Base-by-base conservation (phyloP, 2,113 vertebrate species). In the Bos indicus region DNA sequence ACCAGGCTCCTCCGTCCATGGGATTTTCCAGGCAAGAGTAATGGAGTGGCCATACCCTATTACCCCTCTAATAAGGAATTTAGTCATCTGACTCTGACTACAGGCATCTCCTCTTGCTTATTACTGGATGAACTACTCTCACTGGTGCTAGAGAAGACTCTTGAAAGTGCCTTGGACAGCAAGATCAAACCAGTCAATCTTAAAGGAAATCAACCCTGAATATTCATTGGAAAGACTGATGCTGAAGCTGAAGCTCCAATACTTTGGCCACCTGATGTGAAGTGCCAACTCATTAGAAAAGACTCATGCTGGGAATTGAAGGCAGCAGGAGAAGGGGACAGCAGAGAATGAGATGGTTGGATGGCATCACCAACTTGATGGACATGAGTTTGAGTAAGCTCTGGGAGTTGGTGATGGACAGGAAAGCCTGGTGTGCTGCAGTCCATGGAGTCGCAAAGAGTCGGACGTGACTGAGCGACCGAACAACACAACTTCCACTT, bases 391-490 rank as follows among this genome's bases (percentile, higher is more conserved):
- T 67, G 16, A 67, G 62, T n/a, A 19, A 67, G 8, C 33, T 67
- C 64, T 1, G 2, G 64, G 8, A 19, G 33, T 67, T 67, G 8
- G 16, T 19, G 33, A 67, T 19, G 16, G 33, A 67, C 16, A 67
- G 16, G 64, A 17, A 67, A 19, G 62, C 7, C 62, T 64, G 62
- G 3, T n/a, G 30, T n/a, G 30, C 62, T 17, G 33, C 33, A 64
- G 64, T 67, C 64, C 8, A 67, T 10, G 33, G 8, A 19, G 16
- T 67, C 0, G 16, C 64, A 67, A n/a, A 64, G 16, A n/a, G 64
- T 67, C 4, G 16, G 62, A n/a, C 16, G 2, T 10, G 4, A 67
- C 33, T 67, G 64, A n/a, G 33, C 0, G 5, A n/a, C 64, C 0
- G 33, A 67, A n/a, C 7, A 67, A n/a, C 4, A 67, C 64, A 67